Percentiles rank a stretch among this genome's conserved stretches.
phyloP scores from a whole-genome alignment of 2,888 invertebrate genomes.

The Polymixis lichenea region DNA sequence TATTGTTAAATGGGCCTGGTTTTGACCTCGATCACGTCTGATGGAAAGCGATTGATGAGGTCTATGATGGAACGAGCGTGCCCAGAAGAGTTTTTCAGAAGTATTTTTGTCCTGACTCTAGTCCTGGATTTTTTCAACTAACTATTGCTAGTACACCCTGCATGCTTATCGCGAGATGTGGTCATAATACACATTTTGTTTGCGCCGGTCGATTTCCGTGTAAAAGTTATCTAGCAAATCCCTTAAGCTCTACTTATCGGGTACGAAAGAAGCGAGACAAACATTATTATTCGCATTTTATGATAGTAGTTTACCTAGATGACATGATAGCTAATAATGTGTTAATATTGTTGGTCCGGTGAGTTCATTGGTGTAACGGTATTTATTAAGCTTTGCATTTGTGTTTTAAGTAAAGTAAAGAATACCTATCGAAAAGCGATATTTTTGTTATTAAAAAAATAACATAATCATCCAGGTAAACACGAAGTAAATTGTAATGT shows the following conservation, averaged over 20 bases:
- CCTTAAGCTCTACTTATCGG: conserved; percentile 52
- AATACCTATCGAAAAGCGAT: too few relatives aligned
- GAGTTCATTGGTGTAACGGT: background rate
- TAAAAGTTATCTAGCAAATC: conserved; percentile 55
- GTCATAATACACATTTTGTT: conserved; percentile 38
- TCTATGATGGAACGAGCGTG: too few relatives aligned
- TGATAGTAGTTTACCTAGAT: conserved; percentile 30
- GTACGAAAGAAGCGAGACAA: conserved; percentile 57
- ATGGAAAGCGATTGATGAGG: too few relatives aligned
- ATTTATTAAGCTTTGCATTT: too few relatives aligned
- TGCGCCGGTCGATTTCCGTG: conserved; percentile 29
- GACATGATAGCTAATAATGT: conserved; percentile 14
- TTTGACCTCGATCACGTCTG: too few relatives aligned
- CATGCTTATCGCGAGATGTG: conserved; percentile 12
- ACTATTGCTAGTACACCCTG: background rate
- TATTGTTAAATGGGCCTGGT: too few relatives aligned
- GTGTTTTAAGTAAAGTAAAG: too few relatives aligned
- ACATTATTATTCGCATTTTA: conserved; percentile 57
- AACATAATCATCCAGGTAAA: too few relatives aligned
- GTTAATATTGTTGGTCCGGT: conserved; percentile 8
- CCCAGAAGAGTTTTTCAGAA: too few relatives aligned
- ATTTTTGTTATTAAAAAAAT: too few relatives aligned
- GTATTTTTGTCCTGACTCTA: background rate
- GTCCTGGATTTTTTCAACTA: background rate
- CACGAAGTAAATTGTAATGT: too few relatives aligned